Percentiles rank a stretch among this genome's conserved stretches.
Conservation (phyloP, 2,797 vertebrate genomes). For the Spizella passerina region DNA sequence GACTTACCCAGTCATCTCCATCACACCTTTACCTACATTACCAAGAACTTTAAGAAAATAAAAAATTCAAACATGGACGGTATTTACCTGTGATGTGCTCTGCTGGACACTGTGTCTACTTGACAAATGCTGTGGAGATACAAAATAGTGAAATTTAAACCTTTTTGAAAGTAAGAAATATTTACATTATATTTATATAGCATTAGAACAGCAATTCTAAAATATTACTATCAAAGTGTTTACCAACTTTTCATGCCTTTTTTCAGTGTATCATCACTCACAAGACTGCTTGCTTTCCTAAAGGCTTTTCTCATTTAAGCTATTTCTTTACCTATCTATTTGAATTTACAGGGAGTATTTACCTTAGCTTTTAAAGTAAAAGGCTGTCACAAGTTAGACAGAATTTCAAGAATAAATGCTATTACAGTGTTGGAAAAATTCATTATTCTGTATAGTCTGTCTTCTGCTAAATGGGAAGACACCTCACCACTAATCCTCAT, state of each 20-base stretch:
- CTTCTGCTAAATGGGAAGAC: neutral
- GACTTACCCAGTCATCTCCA: neutral
- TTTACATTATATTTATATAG: neutral
- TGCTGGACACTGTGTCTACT: conserved; percentile 98
- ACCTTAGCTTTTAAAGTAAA: neutral
- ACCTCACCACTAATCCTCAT: neutral
- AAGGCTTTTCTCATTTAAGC: neutral
- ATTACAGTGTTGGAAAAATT: neutral
- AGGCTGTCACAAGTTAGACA: neutral
- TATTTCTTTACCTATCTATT: neutral
- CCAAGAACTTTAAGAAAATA: neutral
- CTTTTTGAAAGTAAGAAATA: neutral
- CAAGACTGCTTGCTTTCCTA: neutral
- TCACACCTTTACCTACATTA: neutral
- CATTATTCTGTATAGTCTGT: neutral
- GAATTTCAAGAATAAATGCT: neutral
- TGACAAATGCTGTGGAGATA: conserved; percentile 89
- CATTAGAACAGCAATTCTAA: neutral
- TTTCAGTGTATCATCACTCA: neutral
- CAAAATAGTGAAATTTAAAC: conserved; percentile 8
- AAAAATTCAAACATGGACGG: neutral
- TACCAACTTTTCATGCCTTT: neutral
- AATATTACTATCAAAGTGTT: neutral
- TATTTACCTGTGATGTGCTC: conserved; percentile 94
- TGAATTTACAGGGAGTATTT: neutral